Base-by-base conservation (phyloP, 2,888 invertebrate genomes). In the Tribolium freemani region DNA sequence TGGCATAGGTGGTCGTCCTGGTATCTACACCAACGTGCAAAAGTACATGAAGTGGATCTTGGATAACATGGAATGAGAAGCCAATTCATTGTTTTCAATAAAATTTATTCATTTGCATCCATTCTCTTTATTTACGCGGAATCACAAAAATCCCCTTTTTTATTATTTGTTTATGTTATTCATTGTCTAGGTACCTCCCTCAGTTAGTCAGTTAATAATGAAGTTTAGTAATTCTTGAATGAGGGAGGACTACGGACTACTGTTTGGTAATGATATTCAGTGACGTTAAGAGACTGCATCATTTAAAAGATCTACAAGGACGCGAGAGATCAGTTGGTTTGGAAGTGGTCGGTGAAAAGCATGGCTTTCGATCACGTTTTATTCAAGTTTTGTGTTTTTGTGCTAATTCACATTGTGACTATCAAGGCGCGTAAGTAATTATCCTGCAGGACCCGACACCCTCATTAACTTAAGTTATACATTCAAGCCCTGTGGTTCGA, bases 41-140 rank as follows among this genome's bases (percentile, higher is more conserved):
- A 45, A 48, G 10, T 67, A 67, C 11, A 48, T 67, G 46, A 30
- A 11, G 30, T 71, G 71, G 71, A 71, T 71, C 8, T 56, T 71
- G 5, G 71, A 71, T 13, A 56, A 61, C 11, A 13, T 69, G 11
- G 56, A 56, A 20, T 58, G n/a, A 45, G 8, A 1, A 8, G 5
- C 10, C 4, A 51, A 1, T 5, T 9, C 0, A 10, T 21, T 26
- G 26, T 26, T 26, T 26, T 5, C 3, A 26, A 0, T 26, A 26
- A 26, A 26, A 26, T 5, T 5, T 26, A 26, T 26, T 26, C 26
- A 26, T 26, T 0, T 26, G 3, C 4, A 5, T 26, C 3, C 0
- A 3, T 26, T 26, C 26, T 26, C 26, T 26, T 16, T 26, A 26
- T 26, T 26, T 26, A n/a, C 38, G 38, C n/a, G 38, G 8, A n/a